phyloP scores from a whole-genome alignment of 2,888 invertebrate species.

The Chrysolina americana region DNA sequence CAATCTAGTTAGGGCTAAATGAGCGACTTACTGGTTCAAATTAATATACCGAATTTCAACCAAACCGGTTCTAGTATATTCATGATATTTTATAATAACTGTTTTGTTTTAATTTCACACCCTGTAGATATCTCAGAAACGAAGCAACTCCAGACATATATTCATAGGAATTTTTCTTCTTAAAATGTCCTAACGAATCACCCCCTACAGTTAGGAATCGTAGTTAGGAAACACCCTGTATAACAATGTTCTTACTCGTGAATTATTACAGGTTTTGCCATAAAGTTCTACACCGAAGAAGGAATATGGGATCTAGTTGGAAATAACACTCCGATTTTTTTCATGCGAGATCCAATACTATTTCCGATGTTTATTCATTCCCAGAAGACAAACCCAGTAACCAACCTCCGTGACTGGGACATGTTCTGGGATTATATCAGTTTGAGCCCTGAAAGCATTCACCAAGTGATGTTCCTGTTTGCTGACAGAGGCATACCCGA shows the following conservation, averaged over 20 bases:
- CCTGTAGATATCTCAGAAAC: too few relatives aligned
- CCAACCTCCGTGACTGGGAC: conserved; percentile 89
- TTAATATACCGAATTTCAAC: too few relatives aligned
- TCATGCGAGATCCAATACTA: conserved; percentile 87
- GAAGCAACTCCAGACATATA: too few relatives aligned
- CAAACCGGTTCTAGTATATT: too few relatives aligned
- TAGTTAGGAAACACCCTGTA: too few relatives aligned
- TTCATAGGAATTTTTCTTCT: too few relatives aligned
- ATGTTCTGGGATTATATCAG: conserved; percentile 96
- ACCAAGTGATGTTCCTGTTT: conserved; percentile 84
- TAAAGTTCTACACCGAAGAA: conserved; percentile 92
- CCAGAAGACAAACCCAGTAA: conserved; percentile 93
- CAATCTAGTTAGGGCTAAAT: too few relatives aligned
- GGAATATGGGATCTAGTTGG: conserved; percentile 95
- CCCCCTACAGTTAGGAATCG: too few relatives aligned
- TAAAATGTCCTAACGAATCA: too few relatives aligned
- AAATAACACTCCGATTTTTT: conserved; percentile 93
- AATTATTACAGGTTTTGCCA: conserved; percentile 79
- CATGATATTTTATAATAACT: too few relatives aligned
- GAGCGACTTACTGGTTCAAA: too few relatives aligned
- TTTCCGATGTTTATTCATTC: conserved; percentile 96
- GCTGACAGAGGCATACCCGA: conserved; percentile 91
- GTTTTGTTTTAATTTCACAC: too few relatives aligned
- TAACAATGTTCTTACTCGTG: neutral
- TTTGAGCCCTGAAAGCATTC: conserved; percentile 86